Evolutionary conservation across 1,140 invertebrate species (phyloP).

Genomic region (Saccostrea glomerata): DNA sequence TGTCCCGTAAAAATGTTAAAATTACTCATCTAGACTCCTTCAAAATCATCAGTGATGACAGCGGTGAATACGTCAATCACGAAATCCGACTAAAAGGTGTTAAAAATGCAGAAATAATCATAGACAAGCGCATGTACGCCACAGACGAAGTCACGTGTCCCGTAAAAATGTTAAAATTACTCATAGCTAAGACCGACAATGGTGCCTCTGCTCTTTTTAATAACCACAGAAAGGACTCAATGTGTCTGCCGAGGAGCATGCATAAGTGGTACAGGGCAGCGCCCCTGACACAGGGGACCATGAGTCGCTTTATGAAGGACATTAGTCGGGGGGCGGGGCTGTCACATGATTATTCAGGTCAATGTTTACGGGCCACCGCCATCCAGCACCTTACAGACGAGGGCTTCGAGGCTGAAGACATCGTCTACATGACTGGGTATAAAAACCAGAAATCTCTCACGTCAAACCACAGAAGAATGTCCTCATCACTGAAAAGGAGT

Average conservation of each 20-base stretch:
- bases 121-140: slow-evolving; percentile 40
- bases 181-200: slow-evolving; percentile 31
- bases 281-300: background rate
- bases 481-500: background rate
- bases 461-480: slow-evolving; percentile 17
- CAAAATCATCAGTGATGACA: background rate
- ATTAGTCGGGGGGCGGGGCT: slow-evolving; percentile 29
- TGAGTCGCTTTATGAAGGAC: slow-evolving; percentile 38
- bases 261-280: slow-evolving; percentile 35
- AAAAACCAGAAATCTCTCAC: slow-evolving; percentile 8
- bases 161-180: slow-evolving; percentile 43
- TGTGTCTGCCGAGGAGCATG: background rate
- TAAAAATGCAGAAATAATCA: background rate
- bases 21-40: too few species aligned
- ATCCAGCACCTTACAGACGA: slow-evolving; percentile 45
- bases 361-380: slow-evolving; percentile 36
- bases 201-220: slow-evolving; percentile 36
- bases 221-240: slow-evolving; percentile 31
- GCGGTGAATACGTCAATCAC: slow-evolving; percentile 41
- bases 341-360: background rate
- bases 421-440: slow-evolving; percentile 48
- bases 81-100: slow-evolving; percentile 40
- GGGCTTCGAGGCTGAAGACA: slow-evolving; percentile 40
- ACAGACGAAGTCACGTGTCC: slow-evolving; percentile 12
- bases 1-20: slow-evolving; percentile 49